Conservation (phyloP, 23 tunicate species). For the Oikopleura vanhoeffeni region DNA sequence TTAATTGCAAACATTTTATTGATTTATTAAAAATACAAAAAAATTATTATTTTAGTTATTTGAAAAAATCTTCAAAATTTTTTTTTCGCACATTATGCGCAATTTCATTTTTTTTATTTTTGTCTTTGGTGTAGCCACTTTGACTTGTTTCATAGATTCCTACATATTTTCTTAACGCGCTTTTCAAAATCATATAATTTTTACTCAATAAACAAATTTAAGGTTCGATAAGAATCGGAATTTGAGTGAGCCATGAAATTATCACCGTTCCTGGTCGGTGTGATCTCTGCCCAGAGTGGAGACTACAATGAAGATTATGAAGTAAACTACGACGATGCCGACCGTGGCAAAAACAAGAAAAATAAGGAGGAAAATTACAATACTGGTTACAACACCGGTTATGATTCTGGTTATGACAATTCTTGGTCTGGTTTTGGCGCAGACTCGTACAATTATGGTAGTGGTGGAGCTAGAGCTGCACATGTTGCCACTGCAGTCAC, state of each 20-base stretch:
- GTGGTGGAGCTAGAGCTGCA: neutral
- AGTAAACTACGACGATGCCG: neutral
- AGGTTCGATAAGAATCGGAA: slow-evolving; percentile 3
- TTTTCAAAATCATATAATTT: no score
- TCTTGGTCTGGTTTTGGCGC: neutral
- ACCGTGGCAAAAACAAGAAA: neutral
- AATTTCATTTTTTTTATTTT: no score
- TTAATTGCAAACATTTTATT: no score
- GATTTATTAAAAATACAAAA: no score
- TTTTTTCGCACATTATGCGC: no score
- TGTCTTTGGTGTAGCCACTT: no score
- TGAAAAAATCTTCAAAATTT: no score
- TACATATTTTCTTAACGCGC: no score
- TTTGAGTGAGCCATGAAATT: neutral
- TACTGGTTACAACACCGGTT: neutral
- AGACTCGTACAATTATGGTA: neutral
- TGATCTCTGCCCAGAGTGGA: slow-evolving; percentile 3
- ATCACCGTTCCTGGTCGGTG: neutral
- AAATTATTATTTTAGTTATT: no score
- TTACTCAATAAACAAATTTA: no score
- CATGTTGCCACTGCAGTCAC: slow-evolving; percentile 2
- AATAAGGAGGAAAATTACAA: neutral
- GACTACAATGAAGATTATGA: neutral
- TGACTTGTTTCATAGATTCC: no score
- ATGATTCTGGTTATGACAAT: neutral